Base-by-base conservation (phyloP, 2,888 invertebrate species). In the Tetramorium bicarinatum region DNA sequence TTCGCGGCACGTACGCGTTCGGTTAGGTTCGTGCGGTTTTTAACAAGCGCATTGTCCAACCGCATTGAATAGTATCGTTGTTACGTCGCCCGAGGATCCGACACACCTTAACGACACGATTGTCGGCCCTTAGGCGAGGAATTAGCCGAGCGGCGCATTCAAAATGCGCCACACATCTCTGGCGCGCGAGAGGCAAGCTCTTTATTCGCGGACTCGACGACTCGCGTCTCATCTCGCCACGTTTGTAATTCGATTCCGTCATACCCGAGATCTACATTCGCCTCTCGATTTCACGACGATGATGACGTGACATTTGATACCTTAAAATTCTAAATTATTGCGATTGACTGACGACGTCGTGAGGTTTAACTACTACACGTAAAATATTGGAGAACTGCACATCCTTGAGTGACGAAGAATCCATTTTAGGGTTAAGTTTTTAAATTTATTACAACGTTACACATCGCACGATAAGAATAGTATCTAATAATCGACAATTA, bases 11-110 rank as follows among this genome's bases (percentile, higher is more conserved):
- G 69, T 71, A 80, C 71, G 81, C 84, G 25, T n/a, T 88, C 87
- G 71, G 85, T 85, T 85, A 77, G 62, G 49, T 83, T 82, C 74
- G 80, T 66, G 88, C 54, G 87, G 87, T 83, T 87, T 88, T 88
- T 85, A 77, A 88, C 88, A 85, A 69, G 88, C 72, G 54, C 83
- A 82, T 88, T 82, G 79, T 84, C 77, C 72, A 85, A 67, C 66
- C 62, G 76, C 59, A 41, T 44, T 54, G 66, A 61, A 69, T 84
- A 62, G 74, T 61, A 74, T 66, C 80, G 85, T 74, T 21, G 82
- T 80, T 79, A 72, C 84, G 71, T 67, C 59, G 61, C 71, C 75
- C 47, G 62, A 54, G 52, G 79, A 15, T 7, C 38, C 59, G 59
- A 4, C 72, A 9, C 79, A 47, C 79, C 59, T 80, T 72, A 80